Evolutionary conservation across 2,888 invertebrate species (phyloP).

Genomic region (Eulithis prunata): DNA sequence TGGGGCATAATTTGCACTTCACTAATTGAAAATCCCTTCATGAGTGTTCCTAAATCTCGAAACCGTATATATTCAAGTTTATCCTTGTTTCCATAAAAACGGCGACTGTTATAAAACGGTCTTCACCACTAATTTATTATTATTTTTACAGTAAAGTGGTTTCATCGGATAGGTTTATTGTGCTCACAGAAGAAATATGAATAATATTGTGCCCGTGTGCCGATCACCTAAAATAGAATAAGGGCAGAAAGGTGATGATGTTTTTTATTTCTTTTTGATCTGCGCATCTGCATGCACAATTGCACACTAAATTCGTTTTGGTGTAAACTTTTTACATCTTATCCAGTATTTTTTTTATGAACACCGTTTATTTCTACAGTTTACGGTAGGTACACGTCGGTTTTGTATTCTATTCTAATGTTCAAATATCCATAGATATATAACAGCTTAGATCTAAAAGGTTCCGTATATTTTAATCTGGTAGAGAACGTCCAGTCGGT

Average conservation of each 20-base stretch:
- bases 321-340: no score
- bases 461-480: slow-evolving; percentile 50
- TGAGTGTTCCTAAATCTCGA: slow-evolving; percentile 14
- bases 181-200: no score
- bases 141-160: no score
- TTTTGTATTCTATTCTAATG: neutral
- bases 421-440: neutral
- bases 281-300: no score
- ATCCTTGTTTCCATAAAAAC: neutral
- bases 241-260: no score
- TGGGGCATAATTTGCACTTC: slow-evolving; percentile 27
- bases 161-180: no score
- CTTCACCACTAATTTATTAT: neutral
- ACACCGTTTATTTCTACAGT: neutral
- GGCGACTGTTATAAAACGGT: neutral
- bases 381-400: neutral
- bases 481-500: slow-evolving; percentile 47
- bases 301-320: no score
- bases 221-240: no score
- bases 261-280: no score
- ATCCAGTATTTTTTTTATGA: no score
- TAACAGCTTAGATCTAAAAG: slow-evolving; percentile 30
- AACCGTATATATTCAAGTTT: slow-evolving; percentile 1
- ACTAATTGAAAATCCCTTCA: slow-evolving; percentile 27
- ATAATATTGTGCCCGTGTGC: no score